Percentiles rank a stretch among this genome's conserved stretches.
phyloP scores from a whole-genome alignment of 2,113 vertebrate species.

The Calyptomena viridis region DNA sequence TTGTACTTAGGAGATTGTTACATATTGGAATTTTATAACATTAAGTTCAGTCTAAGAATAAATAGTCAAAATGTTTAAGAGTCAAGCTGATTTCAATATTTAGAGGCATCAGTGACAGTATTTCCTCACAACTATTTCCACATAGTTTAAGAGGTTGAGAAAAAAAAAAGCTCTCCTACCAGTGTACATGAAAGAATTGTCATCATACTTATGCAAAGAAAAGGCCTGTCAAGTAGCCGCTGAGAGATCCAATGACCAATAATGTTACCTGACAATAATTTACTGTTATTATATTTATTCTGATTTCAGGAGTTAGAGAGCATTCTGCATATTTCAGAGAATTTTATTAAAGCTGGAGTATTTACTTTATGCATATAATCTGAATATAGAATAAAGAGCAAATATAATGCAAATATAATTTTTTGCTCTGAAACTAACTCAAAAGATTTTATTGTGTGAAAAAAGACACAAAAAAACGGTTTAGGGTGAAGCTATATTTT shows the following conservation, averaged over 20 bases:
- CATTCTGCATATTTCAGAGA: neutral
- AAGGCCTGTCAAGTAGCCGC: neutral
- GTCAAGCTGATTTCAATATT: neutral
- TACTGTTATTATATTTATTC: conserved; percentile 16
- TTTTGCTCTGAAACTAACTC: neutral
- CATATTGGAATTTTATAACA: neutral
- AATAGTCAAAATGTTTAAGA: neutral
- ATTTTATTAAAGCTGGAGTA: neutral
- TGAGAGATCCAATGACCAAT: neutral
- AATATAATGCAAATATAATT: neutral
- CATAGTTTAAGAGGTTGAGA: neutral
- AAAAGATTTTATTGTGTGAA: neutral
- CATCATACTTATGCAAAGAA: neutral
- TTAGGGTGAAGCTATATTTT: neutral
- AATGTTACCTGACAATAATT: neutral
- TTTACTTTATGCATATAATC: neutral
- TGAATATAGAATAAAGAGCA: neutral
- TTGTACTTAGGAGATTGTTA: neutral
- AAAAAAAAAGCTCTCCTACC: neutral
- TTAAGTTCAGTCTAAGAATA: neutral
- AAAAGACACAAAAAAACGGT: neutral
- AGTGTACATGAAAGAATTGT: neutral
- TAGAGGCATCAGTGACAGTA: neutral
- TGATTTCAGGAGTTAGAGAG: neutral
- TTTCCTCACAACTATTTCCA: neutral